Percentiles rank a stretch among this genome's conserved stretches.
Evolutionary conservation across 2,888 invertebrate species (phyloP).

Genomic region (Lasioglossum calceatum): DNA sequence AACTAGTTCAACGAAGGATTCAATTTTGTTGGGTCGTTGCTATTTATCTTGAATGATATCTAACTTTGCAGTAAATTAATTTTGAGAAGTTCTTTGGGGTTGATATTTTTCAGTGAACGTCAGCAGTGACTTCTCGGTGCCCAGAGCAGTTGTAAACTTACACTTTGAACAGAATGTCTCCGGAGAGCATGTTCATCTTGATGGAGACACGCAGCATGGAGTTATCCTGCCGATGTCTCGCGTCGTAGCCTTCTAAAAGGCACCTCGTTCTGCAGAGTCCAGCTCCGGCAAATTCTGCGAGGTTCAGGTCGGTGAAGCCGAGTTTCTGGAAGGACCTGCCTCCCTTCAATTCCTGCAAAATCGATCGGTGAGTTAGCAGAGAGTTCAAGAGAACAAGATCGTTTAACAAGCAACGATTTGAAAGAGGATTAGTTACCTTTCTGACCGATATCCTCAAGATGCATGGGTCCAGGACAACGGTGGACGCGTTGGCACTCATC

Average conservation of each 20-base stretch:
- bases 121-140: not conserved
- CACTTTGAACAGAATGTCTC: slow-evolving; percentile 99
- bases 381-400: too few species aligned
- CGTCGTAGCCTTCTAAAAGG: slow-evolving; percentile 97
- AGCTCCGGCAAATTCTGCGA: slow-evolving; percentile 98
- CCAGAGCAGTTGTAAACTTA: slow-evolving; percentile 85
- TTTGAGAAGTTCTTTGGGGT: too few species aligned
- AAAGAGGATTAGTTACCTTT: slow-evolving; percentile 87
- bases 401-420: not conserved
- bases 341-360: slow-evolving; percentile 88
- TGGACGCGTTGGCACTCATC: slow-evolving; percentile 98
- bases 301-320: slow-evolving; percentile 98
- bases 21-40: not conserved
- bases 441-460: slow-evolving; percentile 96
- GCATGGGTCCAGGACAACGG: slow-evolving; percentile 97
- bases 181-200: slow-evolving; percentile 96
- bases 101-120: not conserved
- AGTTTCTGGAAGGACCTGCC: slow-evolving; percentile 97
- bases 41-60: not conserved
- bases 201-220: slow-evolving; percentile 96
- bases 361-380: not conserved
- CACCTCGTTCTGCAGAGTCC: slow-evolving; percentile 94
- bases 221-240: slow-evolving; percentile 97
- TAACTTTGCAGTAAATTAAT: too few species aligned
- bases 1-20: too few species aligned